Conservation (phyloP, 2,888 invertebrate genomes). For the Pediacus dermestoides region DNA sequence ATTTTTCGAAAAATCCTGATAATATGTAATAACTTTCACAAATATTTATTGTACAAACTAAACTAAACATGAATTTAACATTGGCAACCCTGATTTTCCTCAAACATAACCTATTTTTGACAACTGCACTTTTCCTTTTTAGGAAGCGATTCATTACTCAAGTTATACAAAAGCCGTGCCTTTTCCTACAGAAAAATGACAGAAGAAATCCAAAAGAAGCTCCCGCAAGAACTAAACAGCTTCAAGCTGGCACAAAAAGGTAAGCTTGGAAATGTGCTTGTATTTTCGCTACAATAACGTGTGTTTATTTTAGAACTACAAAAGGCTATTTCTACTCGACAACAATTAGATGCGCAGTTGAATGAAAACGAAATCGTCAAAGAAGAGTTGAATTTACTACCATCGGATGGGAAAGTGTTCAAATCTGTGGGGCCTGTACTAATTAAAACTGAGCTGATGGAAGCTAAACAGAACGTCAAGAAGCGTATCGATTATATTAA, state of each 20-base stretch:
- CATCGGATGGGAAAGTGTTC: constrained; percentile 77
- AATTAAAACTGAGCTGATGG: constrained; percentile 88
- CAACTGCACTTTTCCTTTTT: no score
- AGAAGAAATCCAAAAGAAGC: constrained; percentile 75
- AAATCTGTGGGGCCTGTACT: constrained; percentile 95
- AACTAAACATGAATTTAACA: no score
- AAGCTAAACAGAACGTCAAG: constrained; percentile 88
- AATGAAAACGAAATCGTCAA: constrained; percentile 92
- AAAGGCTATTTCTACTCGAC: constrained; percentile 74
- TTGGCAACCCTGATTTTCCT: no score
- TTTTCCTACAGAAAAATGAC: no score
- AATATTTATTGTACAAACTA: no score
- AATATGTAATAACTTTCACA: no score
- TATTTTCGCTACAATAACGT: background rate
- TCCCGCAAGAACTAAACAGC: constrained; percentile 75
- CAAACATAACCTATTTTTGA: no score
- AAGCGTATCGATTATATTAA: constrained; percentile 94
- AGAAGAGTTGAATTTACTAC: constrained; percentile 82
- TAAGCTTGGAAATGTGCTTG: constrained; percentile 44
- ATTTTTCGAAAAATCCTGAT: no score
- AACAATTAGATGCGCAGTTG: constrained; percentile 85
- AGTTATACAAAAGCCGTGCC: background rate
- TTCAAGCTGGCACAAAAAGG: constrained; percentile 80
- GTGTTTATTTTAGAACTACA: constrained; percentile 63
- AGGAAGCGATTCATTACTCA: no score